Percentiles rank a stretch among this genome's conserved stretches.
phyloP scores from a whole-genome alignment of 64 coral and sea anemone species.

The Catalaphyllia jardinei region DNA sequence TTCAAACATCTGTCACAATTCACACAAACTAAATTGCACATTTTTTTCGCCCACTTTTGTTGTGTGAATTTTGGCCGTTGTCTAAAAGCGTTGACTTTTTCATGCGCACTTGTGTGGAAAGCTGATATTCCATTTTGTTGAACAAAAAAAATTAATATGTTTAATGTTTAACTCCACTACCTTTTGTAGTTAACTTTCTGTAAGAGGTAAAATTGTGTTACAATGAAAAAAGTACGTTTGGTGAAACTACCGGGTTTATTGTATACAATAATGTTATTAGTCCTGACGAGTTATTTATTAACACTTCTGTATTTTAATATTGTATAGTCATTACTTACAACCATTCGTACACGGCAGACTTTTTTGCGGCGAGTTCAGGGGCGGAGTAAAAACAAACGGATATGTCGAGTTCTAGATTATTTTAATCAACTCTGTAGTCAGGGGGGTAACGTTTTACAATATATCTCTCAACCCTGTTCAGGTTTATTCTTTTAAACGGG shows the following conservation, averaged over 20 bases:
- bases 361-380: neutral
- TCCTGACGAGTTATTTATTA: conserved; percentile 32
- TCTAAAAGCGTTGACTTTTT: too few species aligned
- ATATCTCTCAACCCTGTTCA: too few species aligned
- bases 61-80: too few species aligned
- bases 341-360: neutral
- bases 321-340: neutral
- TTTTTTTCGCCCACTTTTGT: neutral
- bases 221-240: conserved; percentile 24
- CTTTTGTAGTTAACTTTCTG: neutral
- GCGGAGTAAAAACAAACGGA: neutral
- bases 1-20: neutral
- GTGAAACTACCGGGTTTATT: neutral
- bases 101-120: too few species aligned
- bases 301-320: neutral
- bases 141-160: neutral
- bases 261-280: neutral
- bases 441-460: too few species aligned
- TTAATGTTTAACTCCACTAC: neutral
- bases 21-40: neutral
- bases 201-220: neutral
- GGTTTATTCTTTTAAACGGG: too few species aligned
- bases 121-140: neutral
- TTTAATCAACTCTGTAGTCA: too few species aligned
- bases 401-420: too few species aligned